These are phyloP conservation scores for Eugnorisma glareosa DNA, from an alignment of 2,888 invertebrate genomes.

Conservation along the genomic window DNA sequence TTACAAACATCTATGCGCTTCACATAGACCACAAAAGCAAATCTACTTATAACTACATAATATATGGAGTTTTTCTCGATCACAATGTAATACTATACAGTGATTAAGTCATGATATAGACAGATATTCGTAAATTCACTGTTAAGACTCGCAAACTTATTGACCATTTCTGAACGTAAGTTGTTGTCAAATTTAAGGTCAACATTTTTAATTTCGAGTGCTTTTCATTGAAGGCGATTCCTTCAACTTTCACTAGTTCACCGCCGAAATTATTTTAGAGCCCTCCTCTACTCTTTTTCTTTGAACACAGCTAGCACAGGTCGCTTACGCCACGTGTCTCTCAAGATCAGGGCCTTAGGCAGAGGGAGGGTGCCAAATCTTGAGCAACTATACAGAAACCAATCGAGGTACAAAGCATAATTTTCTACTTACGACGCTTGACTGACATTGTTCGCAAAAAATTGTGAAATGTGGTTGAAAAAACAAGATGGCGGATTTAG, in stretches of 20 bases:
- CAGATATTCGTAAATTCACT: conserved; percentile 36
- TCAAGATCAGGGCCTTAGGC: too few species aligned
- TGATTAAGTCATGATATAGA: conserved; percentile 53
- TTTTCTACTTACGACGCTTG: background rate
- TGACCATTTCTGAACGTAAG: background rate
- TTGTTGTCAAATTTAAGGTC: background rate
- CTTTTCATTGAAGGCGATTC: background rate
- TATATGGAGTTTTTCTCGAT: conserved; percentile 54
- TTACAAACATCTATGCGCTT: conserved; percentile 40
- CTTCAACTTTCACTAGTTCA: background rate
- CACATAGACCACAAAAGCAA: conserved; percentile 55
- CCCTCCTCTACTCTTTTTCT: too few species aligned
- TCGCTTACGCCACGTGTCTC: too few species aligned
- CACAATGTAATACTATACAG: conserved; percentile 59
- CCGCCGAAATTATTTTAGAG: too few species aligned
- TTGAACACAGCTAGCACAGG: too few species aligned
- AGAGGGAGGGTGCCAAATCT: too few species aligned
- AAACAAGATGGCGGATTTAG: background rate
- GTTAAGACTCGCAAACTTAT: conserved; percentile 30
- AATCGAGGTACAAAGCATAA: too few species aligned
- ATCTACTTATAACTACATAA: conserved; percentile 45
- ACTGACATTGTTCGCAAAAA: background rate
- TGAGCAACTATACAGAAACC: too few species aligned
- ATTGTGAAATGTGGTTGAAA: background rate
- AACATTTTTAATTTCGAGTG: background rate